These are phyloP conservation scores for Sinocyclocheilus anophthalmus DNA, from an alignment of 2,113 vertebrate genomes.

Conservation along the genomic window DNA sequence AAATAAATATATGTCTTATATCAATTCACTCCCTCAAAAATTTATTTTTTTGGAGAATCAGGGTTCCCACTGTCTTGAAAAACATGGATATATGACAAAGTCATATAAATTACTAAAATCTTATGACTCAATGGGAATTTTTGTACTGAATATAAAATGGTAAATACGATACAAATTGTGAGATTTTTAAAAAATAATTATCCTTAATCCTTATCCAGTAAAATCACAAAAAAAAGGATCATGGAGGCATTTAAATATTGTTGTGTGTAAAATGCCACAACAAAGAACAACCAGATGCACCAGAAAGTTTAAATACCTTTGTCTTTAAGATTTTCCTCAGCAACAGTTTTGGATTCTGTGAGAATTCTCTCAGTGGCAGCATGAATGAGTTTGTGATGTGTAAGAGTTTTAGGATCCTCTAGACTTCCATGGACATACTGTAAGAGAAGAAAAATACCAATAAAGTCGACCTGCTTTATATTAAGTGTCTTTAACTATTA, in stretches of 20 bases:
- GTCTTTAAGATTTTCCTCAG: constrained; percentile 92
- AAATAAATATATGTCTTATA: neutral
- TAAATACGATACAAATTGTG: too few relatives aligned
- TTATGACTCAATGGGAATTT: neutral
- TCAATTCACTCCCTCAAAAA: too few relatives aligned
- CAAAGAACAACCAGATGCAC: neutral
- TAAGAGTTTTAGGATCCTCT: constrained; percentile 93
- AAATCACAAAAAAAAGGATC: neutral
- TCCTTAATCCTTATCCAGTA: neutral
- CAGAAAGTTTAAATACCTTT: constrained; percentile 75
- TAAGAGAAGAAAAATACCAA: constrained; percentile 8
- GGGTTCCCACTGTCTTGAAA: neutral
- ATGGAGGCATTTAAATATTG: neutral
- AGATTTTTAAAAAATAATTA: neutral
- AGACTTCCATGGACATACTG: constrained; percentile 88
- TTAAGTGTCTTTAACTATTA: neutral
- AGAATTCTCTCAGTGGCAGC: constrained; percentile 91
- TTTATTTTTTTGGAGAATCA: too few relatives aligned
- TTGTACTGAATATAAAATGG: neutral
- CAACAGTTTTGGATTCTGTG: constrained; percentile 85
- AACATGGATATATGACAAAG: neutral
- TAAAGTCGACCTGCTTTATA: neutral
- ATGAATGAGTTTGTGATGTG: constrained; percentile 93
- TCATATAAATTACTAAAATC: neutral
- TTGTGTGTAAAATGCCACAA: neutral